A percentile compares a stretch with the other conserved stretches of the same genome.
These are phyloP conservation scores for Acanthornis magna DNA, from an alignment of 2,797 vertebrate species.

Conservation along the genomic window DNA sequence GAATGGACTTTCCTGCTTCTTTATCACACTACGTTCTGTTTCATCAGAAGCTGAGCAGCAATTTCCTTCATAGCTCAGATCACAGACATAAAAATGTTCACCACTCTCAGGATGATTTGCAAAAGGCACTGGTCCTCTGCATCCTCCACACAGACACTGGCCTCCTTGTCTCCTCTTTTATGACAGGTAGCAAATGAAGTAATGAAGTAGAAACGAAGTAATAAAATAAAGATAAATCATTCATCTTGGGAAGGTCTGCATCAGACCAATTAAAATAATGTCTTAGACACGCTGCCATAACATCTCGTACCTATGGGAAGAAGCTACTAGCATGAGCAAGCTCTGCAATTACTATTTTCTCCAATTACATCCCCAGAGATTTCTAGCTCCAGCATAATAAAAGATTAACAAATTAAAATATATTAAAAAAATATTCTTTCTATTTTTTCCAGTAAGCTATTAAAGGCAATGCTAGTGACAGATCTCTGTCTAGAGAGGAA, in stretches of 20 bases:
- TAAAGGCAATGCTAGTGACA: neutral
- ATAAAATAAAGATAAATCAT: slow-evolving; percentile 34
- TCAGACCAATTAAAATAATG: slow-evolving; percentile 53
- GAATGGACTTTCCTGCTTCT: neutral
- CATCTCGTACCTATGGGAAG: neutral
- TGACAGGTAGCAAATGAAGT: slow-evolving; percentile 36
- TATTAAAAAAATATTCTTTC: neutral
- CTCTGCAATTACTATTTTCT: neutral
- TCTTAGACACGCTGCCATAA: neutral
- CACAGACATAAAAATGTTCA: neutral
- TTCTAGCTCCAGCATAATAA: neutral
- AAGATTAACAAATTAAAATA: slow-evolving; percentile 2
- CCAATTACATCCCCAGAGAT: neutral
- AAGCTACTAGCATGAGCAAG: neutral
- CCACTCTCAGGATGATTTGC: slow-evolving; percentile 14
- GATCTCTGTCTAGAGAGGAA: neutral
- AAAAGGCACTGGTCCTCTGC: neutral
- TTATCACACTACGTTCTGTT: neutral
- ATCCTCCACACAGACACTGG: neutral
- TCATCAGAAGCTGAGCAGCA: neutral
- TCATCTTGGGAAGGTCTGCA: neutral
- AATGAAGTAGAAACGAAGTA: slow-evolving; percentile 21
- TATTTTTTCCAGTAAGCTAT: slow-evolving; percentile 10
- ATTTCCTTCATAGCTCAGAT: neutral
- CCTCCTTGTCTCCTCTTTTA: neutral